Evolutionary conservation across 2,888 invertebrate species (phyloP).

Genomic region (Sylvicola cinctus): DNA sequence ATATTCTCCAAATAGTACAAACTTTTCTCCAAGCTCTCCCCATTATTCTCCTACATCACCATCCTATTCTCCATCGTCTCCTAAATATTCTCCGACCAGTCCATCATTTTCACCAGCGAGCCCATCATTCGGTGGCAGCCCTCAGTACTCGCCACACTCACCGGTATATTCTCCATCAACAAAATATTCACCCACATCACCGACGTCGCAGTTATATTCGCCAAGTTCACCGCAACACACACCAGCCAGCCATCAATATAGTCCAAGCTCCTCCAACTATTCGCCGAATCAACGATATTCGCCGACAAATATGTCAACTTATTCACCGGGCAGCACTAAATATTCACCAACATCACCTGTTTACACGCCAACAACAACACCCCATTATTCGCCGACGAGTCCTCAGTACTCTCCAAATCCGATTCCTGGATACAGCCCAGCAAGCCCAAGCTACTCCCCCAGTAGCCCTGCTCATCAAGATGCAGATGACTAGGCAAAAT

Average conservation of each 20-base stretch:
- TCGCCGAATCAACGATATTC: conserved; percentile 52
- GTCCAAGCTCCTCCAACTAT: conserved; percentile 51
- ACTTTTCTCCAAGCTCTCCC: conserved; percentile 1
- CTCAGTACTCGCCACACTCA: conserved; percentile 37
- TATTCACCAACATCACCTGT: conserved; percentile 54
- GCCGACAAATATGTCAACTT: conserved; percentile 26
- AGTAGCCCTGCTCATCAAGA: conserved; percentile 38
- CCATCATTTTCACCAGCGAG: conserved; percentile 70
- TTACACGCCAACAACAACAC: conserved; percentile 52
- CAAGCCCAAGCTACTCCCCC: conserved; percentile 44
- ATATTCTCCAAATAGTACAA: conserved; percentile 13
- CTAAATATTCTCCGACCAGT: conserved; percentile 46
- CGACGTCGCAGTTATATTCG: conserved; percentile 52
- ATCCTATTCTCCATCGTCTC: conserved; percentile 44
- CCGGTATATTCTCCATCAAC: conserved; percentile 41
- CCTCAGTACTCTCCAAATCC: conserved; percentile 44
- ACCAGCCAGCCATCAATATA: conserved; percentile 58
- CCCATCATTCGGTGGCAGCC: conserved; percentile 40
- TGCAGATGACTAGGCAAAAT: too few species aligned
- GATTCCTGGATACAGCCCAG: conserved; percentile 38
- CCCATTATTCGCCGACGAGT: conserved; percentile 49
- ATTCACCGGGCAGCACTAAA: conserved; percentile 45
- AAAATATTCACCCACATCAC: conserved; percentile 54
- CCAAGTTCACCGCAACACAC: conserved; percentile 53
- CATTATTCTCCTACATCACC: conserved; percentile 32